Conservation (phyloP, 2,797 vertebrate genomes). For the Acipenser oxyrinchus region DNA sequence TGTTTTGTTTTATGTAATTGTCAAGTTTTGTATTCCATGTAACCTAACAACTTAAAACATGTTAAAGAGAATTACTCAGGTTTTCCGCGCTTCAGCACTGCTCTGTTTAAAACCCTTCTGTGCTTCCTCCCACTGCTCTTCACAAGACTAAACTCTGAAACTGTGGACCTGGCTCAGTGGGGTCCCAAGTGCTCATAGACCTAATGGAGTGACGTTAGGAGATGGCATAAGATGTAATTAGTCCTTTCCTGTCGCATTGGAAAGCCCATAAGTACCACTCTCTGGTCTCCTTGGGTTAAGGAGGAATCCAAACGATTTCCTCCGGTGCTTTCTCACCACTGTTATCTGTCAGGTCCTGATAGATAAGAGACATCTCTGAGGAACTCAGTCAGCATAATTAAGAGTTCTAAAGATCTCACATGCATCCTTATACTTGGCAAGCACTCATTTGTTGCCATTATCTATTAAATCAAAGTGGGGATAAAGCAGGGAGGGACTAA, state of each 20-base stretch:
- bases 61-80: too few relatives aligned
- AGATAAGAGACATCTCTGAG: constrained; percentile 26
- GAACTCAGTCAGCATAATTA: constrained; percentile 32
- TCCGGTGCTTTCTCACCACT: constrained; percentile 51
- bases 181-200: too few relatives aligned
- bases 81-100: too few relatives aligned
- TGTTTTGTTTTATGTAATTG: too few relatives aligned
- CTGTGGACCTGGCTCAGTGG: too few relatives aligned
- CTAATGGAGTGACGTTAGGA: too few relatives aligned
- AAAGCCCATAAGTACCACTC: constrained; percentile 44
- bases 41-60: too few relatives aligned
- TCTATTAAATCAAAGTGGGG: constrained; percentile 41
- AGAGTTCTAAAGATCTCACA: constrained; percentile 27
- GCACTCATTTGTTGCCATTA: constrained; percentile 47
- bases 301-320: constrained; percentile 57
- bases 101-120: too few relatives aligned
- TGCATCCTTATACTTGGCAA: constrained; percentile 39
- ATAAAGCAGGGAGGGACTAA: constrained; percentile 22
- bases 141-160: too few relatives aligned
- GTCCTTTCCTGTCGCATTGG: constrained; percentile 30
- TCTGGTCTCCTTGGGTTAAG: constrained; percentile 49
- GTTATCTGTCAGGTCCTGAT: constrained; percentile 32
- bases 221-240: constrained; percentile 16
- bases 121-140: too few relatives aligned
- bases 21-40: too few relatives aligned